Base-by-base conservation (phyloP, 2,797 vertebrate species). In the Spea hammondii region DNA sequence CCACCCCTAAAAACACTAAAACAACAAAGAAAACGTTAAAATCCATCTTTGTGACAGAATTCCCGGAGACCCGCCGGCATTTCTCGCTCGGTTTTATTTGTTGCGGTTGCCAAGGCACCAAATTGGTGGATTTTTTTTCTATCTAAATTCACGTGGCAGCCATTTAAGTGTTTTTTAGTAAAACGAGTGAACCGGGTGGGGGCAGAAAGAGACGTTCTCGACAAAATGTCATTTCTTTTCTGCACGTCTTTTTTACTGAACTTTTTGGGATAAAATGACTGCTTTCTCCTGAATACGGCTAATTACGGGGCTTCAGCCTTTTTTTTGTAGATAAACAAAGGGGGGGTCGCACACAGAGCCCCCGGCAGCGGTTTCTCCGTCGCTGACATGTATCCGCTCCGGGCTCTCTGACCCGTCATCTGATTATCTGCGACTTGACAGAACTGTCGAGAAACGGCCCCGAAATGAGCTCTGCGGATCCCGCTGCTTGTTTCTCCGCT, bases 401-500 rank as follows among this genome's bases (percentile, higher is more conserved):
- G 86, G 83, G 79, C 78, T 74, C 13, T 57, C 70, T 88, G 86
- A 87, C 84, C 86, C 77, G 5, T 74, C 77, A 67, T 80, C 53
- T 83, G 86, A 86, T 88, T 87, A 84, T 85, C 85, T 84, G 46
- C 74, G 80, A 74, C 79, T 83, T 84, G 78, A 74, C 83, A 86
- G 80, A 60, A 11, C 80, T 83, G 70, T 59, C 83, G 84, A 83
- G 84, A 89, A 85, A 83, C 74, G 55, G 50, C 73, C 54, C 69
- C 74, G 83, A 85, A 91, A 90, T 89, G 85, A 90, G 79, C 84
- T 83, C 84, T 87, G 85, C 83, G 85, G 83, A 84, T 77, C 78
- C 71, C 79, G 86, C 62, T 79, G 91, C 88, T 87, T 77, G 87
- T 89, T 90, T 84, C 83, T 88, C 75, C 84, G 87, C 85, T 83